Percentiles rank a stretch among this genome's conserved stretches.
Evolutionary conservation across 2,888 invertebrate species (phyloP).

Genomic region (Caenorhabditis doughertyi): DNA sequence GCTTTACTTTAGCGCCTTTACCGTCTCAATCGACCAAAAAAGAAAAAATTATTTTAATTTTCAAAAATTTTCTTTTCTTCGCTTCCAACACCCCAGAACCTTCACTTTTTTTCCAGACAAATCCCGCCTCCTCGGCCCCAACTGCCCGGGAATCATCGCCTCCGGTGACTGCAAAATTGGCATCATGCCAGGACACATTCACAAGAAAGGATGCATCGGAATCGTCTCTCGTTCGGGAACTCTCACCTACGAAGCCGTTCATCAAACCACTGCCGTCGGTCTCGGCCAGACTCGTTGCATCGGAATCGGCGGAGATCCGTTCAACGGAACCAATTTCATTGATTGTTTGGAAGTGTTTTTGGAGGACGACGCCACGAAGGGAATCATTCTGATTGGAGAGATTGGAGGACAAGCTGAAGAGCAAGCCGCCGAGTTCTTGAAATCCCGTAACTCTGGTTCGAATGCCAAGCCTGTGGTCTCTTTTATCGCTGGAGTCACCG

Average conservation of each 20-base stretch:
- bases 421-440: conserved; percentile 92
- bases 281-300: conserved; percentile 87
- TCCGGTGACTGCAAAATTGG: conserved; percentile 94
- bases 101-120: conserved; percentile 85
- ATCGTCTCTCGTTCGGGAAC: conserved; percentile 98
- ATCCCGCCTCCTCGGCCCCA: conserved; percentile 95
- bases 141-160: conserved; percentile 99
- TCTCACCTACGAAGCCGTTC: conserved; percentile 98
- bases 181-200: conserved; percentile 99
- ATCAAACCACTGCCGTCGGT: conserved; percentile 93
- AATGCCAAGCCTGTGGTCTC: conserved; percentile 97
- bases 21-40: too few species aligned
- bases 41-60: too few species aligned
- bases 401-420: conserved; percentile 99
- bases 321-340: conserved; percentile 99
- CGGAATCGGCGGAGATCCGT: conserved; percentile 99
- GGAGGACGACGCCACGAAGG: conserved; percentile 91
- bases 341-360: conserved; percentile 85
- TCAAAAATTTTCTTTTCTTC: too few species aligned
- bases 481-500: conserved; percentile 98
- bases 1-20: too few species aligned
- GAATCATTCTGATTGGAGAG: conserved; percentile 95
- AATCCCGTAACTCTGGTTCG: conserved; percentile 84
- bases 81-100: too few species aligned
- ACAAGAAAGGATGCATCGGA: conserved; percentile 88